Evolutionary conservation across 2,113 vertebrate species (phyloP).

Genomic region (Corythoichthys haematopterus): DNA sequence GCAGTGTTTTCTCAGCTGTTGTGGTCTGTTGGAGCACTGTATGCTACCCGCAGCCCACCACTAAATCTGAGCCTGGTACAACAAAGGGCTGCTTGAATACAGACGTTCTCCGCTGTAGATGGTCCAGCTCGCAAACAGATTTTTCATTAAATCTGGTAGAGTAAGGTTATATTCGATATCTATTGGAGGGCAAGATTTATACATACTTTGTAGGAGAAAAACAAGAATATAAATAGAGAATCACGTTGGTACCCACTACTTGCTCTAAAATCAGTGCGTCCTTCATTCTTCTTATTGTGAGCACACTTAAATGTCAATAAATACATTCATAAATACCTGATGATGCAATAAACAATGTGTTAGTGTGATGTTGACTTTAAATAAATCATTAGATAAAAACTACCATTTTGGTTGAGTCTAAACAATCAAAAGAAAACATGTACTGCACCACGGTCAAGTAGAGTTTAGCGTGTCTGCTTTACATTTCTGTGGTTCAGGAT

Average conservation of each 20-base stretch:
- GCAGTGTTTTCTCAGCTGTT: slow-evolving; percentile 64
- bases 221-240: background rate
- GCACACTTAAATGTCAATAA: too few species aligned
- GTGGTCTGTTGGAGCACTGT: slow-evolving; percentile 33
- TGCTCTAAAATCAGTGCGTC: background rate
- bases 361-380: too few species aligned
- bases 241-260: background rate
- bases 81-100: slow-evolving; percentile 33
- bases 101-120: slow-evolving; percentile 2
- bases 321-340: too few species aligned
- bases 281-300: background rate
- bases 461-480: too few species aligned
- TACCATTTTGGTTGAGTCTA: too few species aligned
- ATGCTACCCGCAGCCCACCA: slow-evolving; percentile 29
- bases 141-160: slow-evolving; percentile 4
- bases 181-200: background rate
- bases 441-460: too few species aligned
- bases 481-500: too few species aligned
- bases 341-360: too few species aligned
- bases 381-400: too few species aligned
- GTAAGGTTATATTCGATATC: background rate
- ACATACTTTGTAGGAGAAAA: background rate
- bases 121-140: background rate
- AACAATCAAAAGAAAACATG: too few species aligned
- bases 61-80: slow-evolving; percentile 35